A percentile compares a stretch with the other conserved stretches of the same genome.
Evolutionary conservation across 1,140 invertebrate genomes (phyloP).

Genomic region (Apis mellifera): Amel_HAv3.1 CM009938.2:1184001-1184500

Average conservation of each 20-base stretch:
- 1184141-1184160: conserved; percentile 40
- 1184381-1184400: conserved; percentile 62
- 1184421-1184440: conserved; percentile 59
- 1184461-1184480: conserved; percentile 55
- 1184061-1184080: neutral
- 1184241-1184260: conserved; percentile 36
- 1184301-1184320: conserved; percentile 33
- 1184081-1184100: neutral
- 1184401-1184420: conserved; percentile 62
- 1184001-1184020: neutral
- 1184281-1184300: conserved; percentile 21
- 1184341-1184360: conserved; percentile 26
- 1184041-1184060: conserved; percentile 11
- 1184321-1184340: conserved; percentile 1
- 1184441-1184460: conserved; percentile 51
- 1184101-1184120: conserved; percentile 47
- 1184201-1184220: conserved; percentile 70
- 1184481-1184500: conserved; percentile 52
- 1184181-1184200: conserved; percentile 56
- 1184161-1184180: conserved; percentile 56
- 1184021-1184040: neutral
- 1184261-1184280: conserved; percentile 42
- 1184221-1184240: conserved; percentile 63
- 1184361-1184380: conserved; percentile 57
- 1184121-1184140: conserved; percentile 46